Evolutionary conservation across 2,797 vertebrate species (phyloP).

Genomic region (Karalla daura): DNA sequence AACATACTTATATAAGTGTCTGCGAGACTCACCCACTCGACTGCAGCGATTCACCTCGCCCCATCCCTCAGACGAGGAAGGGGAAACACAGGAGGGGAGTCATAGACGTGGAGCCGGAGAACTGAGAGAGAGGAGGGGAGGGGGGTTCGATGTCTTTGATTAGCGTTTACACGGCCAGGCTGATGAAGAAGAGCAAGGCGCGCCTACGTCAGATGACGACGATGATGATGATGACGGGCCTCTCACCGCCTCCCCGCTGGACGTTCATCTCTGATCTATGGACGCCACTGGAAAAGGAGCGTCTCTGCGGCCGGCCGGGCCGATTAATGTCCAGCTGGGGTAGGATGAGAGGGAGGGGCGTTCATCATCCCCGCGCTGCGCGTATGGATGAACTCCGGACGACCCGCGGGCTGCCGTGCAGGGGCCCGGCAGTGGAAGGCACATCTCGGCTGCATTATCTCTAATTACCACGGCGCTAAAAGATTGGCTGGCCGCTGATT

Average conservation of each 20-base stretch:
- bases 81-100: constrained; percentile 28
- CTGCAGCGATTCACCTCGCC: constrained; percentile 60
- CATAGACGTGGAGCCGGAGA: constrained; percentile 46
- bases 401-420: constrained; percentile 37
- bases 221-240: constrained; percentile 50
- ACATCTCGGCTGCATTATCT: constrained; percentile 46
- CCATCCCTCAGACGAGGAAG: constrained; percentile 40
- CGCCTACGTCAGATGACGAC: constrained; percentile 9
- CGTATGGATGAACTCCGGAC: constrained; percentile 49
- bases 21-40: constrained; percentile 65
- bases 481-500: constrained; percentile 34
- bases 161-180: constrained; percentile 53
- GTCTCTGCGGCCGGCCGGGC: constrained; percentile 16
- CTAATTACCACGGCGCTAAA: constrained; percentile 38
- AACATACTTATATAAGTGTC: constrained; percentile 64
- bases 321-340: constrained; percentile 42
- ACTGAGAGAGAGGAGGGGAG: constrained; percentile 19
- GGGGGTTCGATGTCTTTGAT: constrained; percentile 56
- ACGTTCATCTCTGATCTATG: constrained; percentile 60
- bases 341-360: constrained; percentile 26
- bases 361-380: constrained; percentile 43
- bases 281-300: constrained; percentile 44
- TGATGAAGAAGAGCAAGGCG: constrained; percentile 48
- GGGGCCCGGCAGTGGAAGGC: constrained; percentile 13
- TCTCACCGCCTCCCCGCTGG: constrained; percentile 38